Conservation (phyloP, 2,797 vertebrate genomes). For the Spinibarbus caldwelli region DNA sequence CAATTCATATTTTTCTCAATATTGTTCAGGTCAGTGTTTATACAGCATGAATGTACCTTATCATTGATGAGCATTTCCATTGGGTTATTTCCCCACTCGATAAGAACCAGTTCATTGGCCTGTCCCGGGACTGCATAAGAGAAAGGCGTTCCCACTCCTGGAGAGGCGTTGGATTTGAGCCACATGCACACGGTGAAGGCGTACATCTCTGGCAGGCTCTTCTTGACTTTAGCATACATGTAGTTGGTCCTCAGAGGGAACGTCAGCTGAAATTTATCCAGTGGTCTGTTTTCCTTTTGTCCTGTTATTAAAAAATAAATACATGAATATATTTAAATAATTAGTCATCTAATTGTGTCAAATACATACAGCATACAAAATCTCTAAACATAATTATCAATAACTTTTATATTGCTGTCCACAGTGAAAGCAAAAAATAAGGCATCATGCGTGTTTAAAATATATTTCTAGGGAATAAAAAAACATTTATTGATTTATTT, state of each 20-base stretch:
- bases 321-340: background rate
- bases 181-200: slow-evolving; percentile 97
- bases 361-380: background rate
- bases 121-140: slow-evolving; percentile 95
- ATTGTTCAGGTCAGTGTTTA: background rate
- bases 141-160: slow-evolving; percentile 94
- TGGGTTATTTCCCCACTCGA: slow-evolving; percentile 98
- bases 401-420: background rate
- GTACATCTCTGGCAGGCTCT: slow-evolving; percentile 96
- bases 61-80: slow-evolving; percentile 99
- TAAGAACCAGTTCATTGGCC: slow-evolving; percentile 96
- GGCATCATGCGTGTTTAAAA: background rate
- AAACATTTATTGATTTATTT: slow-evolving; percentile 8
- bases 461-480: slow-evolving; percentile 5
- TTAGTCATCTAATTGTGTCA: background rate
- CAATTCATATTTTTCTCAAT: background rate
- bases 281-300: slow-evolving; percentile 91
- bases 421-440: background rate
- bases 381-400: background rate
- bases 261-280: slow-evolving; percentile 95
- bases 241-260: slow-evolving; percentile 97
- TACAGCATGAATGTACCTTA: slow-evolving; percentile 80
- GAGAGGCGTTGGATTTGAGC: slow-evolving; percentile 94
- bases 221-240: slow-evolving; percentile 98
- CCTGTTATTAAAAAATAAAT: slow-evolving; percentile 71